Conservation (phyloP, 53 echinoderm and acorn worm genomes). For the Crossaster papposus region DNA sequence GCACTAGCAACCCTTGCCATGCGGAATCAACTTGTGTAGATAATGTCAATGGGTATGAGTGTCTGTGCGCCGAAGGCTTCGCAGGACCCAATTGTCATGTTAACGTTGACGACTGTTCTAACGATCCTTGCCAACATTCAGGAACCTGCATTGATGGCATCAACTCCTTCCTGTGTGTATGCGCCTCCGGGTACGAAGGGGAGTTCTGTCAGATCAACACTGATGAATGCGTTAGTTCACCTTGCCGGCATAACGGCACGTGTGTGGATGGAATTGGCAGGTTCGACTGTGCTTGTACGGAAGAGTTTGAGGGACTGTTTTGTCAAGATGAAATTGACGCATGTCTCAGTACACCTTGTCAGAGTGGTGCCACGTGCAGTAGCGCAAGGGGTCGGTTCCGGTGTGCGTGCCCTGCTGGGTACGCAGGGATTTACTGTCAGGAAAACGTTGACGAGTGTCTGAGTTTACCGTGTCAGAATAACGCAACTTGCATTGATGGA, state of each 20-base stretch:
- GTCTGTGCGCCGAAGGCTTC: slow-evolving; percentile 44
- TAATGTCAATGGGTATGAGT: slow-evolving; percentile 32
- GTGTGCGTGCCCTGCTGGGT: slow-evolving; percentile 44
- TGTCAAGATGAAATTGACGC: slow-evolving; percentile 77
- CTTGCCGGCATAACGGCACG: slow-evolving; percentile 69
- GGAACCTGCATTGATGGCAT: slow-evolving; percentile 58
- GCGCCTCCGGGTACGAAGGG: slow-evolving; percentile 48
- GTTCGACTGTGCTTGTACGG: slow-evolving; percentile 67
- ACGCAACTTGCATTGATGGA: slow-evolving; percentile 52
- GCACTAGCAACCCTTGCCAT: slow-evolving; percentile 36
- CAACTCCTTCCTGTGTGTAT: slow-evolving; percentile 52
- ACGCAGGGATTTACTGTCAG: slow-evolving; percentile 25
- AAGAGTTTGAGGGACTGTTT: slow-evolving; percentile 62
- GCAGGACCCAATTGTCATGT: slow-evolving; percentile 30
- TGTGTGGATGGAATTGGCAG: slow-evolving; percentile 64
- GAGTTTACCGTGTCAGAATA: slow-evolving; percentile 38
- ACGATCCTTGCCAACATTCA: slow-evolving; percentile 39
- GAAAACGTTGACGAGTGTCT: slow-evolving; percentile 44
- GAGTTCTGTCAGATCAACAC: slow-evolving; percentile 45
- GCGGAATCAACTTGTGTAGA: slow-evolving; percentile 32
- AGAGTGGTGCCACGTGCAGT: slow-evolving; percentile 69
- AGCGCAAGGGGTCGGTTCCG: background rate
- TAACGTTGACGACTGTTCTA: slow-evolving; percentile 43
- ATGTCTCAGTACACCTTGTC: slow-evolving; percentile 73
- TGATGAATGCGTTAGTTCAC: slow-evolving; percentile 41